A percentile compares a stretch with the other conserved stretches of the same genome.
These are phyloP conservation scores for Chroicocephalus ridibundus DNA, from an alignment of 2,113 vertebrate species.

Conservation along the genomic window DNA sequence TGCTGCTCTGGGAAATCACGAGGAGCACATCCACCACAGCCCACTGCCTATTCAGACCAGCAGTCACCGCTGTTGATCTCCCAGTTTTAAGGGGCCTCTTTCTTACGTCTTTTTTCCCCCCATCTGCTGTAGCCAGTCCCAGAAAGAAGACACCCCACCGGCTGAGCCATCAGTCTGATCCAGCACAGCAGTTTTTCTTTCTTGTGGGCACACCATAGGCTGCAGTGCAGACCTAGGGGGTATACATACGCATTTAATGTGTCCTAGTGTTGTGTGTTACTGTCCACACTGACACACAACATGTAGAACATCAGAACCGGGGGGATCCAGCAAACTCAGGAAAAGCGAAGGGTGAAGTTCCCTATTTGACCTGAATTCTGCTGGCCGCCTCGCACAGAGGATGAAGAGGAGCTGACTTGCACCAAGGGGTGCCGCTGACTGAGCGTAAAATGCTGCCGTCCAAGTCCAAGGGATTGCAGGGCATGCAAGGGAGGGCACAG, in stretches of 20 bases:
- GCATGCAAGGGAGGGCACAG: not conserved
- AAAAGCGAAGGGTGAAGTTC: not conserved
- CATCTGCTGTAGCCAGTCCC: not conserved
- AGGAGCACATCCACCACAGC: not conserved
- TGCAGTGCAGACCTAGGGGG: not conserved
- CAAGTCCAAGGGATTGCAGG: not conserved
- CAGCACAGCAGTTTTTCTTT: not conserved
- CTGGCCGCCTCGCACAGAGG: not conserved
- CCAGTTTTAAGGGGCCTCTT: not conserved
- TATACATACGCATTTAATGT: fast-evolving
- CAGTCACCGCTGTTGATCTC: not conserved
- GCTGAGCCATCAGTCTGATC: not conserved
- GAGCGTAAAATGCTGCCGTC: not conserved
- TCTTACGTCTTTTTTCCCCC: not conserved
- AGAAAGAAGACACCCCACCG: not conserved
- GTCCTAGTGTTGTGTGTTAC: not conserved
- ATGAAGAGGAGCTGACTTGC: not conserved
- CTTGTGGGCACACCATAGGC: not conserved
- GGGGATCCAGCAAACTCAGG: not conserved
- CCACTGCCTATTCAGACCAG: not conserved
- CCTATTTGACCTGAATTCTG: not conserved
- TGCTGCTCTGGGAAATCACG: not conserved
- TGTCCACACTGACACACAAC: not conserved
- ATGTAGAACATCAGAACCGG: not conserved
- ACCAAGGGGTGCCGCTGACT: not conserved